phyloP scores from a whole-genome alignment of 2,797 vertebrate genomes.

The Sebastes iracundus region DNA sequence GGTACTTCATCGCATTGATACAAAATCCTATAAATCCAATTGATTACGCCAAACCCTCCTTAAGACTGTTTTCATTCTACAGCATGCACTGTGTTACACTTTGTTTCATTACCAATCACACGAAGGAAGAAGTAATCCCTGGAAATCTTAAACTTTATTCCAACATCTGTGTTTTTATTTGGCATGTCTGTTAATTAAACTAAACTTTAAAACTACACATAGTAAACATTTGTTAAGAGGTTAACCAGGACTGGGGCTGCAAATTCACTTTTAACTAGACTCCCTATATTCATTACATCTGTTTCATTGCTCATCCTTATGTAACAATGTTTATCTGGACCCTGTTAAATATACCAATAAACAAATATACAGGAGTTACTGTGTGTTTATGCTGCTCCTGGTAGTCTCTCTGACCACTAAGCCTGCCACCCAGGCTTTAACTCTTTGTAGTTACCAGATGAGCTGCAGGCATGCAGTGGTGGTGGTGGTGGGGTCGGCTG shows the following conservation, averaged over 20 bases:
- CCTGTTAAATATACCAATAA: neutral
- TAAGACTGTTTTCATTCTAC: neutral
- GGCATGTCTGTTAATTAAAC: neutral
- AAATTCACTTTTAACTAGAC: neutral
- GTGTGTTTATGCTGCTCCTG: neutral
- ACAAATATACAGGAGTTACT: constrained; percentile 2
- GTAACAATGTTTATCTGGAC: neutral
- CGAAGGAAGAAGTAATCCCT: neutral
- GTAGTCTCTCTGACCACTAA: neutral
- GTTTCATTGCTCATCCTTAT: neutral
- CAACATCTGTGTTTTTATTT: neutral
- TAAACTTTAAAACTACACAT: neutral
- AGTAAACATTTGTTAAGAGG: neutral
- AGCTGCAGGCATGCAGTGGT: constrained; percentile 37
- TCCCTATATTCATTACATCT: neutral
- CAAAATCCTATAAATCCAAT: neutral
- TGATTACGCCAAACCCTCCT: neutral
- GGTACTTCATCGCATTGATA: neutral
- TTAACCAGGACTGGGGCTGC: neutral
- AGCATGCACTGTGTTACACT: neutral
- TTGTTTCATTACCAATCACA: neutral
- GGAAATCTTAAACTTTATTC: neutral
- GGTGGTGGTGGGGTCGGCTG: neutral
- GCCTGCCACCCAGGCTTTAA: constrained; percentile 21
- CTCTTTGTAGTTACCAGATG: constrained; percentile 39